Conservation (phyloP, 2,797 vertebrate species). For the Spinus olivaceus region DNA sequence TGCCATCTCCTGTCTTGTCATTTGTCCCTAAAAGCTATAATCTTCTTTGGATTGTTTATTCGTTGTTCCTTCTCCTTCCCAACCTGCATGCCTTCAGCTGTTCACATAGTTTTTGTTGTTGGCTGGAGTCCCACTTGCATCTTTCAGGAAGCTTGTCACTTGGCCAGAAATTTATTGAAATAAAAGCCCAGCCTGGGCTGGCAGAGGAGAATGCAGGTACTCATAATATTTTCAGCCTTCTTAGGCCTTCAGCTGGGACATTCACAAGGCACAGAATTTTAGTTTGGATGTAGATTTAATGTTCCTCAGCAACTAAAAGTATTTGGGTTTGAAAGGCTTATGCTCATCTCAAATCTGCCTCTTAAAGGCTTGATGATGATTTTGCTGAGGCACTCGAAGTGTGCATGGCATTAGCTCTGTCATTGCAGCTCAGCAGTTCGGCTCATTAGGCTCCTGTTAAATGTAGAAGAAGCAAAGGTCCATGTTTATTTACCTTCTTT, state of each 20-base stretch:
- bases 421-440: background rate
- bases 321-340: background rate
- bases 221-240: background rate
- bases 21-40: background rate
- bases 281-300: background rate
- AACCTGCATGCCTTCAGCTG: background rate
- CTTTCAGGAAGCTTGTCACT: constrained; percentile 17
- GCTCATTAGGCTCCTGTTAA: constrained; percentile 4
- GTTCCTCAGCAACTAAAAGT: background rate
- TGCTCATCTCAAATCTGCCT: background rate
- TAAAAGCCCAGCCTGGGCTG: background rate
- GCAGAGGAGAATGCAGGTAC: background rate
- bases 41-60: background rate
- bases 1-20: background rate
- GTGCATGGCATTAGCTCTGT: background rate
- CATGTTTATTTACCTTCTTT: constrained; percentile 11
- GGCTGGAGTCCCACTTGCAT: background rate
- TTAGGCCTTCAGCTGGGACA: background rate
- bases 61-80: background rate
- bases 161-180: constrained; percentile 11
- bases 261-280: background rate
- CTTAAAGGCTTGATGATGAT: background rate
- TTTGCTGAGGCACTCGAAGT: background rate
- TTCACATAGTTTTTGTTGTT: background rate
- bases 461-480: background rate